phyloP scores from a whole-genome alignment of 1,140 invertebrate genomes.

The Camponotus pennsylvanicus region DNA sequence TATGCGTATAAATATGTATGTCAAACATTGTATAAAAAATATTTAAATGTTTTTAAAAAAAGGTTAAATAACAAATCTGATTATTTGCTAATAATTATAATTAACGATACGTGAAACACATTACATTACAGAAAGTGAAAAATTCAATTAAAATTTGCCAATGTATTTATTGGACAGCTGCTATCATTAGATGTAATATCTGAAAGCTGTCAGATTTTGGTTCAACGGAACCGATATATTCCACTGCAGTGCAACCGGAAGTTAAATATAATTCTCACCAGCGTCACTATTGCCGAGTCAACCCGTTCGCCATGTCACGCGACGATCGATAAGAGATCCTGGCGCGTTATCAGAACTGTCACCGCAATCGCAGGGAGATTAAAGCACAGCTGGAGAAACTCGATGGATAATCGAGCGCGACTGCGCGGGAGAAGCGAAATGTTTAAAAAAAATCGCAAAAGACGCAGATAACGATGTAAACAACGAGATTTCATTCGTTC shows the following conservation, averaged over 20 bases:
- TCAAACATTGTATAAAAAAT: neutral
- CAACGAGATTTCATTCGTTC: constrained; percentile 46
- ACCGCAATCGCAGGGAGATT: neutral
- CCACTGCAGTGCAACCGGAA: constrained; percentile 2
- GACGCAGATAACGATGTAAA: constrained; percentile 29
- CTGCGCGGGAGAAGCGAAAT: constrained; percentile 11
- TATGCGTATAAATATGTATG: too few relatives aligned
- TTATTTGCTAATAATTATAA: neutral
- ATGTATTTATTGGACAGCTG: constrained; percentile 21
- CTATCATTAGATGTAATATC: constrained; percentile 30
- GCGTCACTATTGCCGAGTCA: neutral
- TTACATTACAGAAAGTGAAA: neutral
- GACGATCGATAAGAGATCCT: constrained; percentile 22
- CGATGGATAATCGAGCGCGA: constrained; percentile 16
- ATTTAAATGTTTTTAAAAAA: neutral
- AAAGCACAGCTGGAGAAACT: neutral
- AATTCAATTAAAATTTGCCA: constrained; percentile 29
- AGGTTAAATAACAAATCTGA: neutral
- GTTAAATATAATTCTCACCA: constrained; percentile 41
- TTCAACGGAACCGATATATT: neutral
- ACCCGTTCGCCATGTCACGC: neutral
- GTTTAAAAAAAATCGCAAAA: neutral
- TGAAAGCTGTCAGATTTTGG: constrained; percentile 26
- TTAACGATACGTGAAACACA: neutral
- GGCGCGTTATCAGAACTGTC: neutral